Evolutionary conservation across 1,140 invertebrate genomes (phyloP).

Genomic region (Hypothenemus hampei): DNA sequence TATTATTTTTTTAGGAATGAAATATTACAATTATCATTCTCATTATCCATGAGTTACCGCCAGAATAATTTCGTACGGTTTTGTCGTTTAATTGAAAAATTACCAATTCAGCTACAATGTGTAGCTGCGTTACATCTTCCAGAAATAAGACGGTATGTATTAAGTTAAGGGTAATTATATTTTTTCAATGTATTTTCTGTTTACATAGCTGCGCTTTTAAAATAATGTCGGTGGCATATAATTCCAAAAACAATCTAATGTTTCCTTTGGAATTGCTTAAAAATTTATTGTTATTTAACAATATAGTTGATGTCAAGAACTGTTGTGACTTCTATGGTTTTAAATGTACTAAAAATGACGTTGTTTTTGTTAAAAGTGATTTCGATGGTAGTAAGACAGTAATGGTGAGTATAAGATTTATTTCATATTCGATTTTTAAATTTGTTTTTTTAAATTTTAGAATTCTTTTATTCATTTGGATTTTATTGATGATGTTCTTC

Average conservation of each 20-base stretch:
- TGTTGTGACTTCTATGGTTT: conserved; percentile 32
- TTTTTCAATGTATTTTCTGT: conserved; percentile 8
- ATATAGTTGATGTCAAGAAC: conserved; percentile 27
- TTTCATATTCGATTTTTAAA: neutral
- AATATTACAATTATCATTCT: conserved; percentile 24
- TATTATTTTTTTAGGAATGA: conserved; percentile 30
- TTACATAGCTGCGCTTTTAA: conserved; percentile 48
- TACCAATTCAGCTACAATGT: conserved; percentile 50
- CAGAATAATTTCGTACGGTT: conserved; percentile 51
- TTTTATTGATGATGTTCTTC: conserved; percentile 11
- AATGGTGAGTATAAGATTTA: conserved; percentile 14
- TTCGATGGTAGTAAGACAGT: conserved; percentile 19
- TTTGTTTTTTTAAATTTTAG: conserved; percentile 19
- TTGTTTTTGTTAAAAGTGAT: conserved; percentile 26
- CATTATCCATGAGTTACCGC: conserved; percentile 50
- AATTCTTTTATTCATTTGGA: conserved; percentile 1
- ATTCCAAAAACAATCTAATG: conserved; percentile 49
- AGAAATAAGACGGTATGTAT: conserved; percentile 48
- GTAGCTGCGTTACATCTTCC: conserved; percentile 48
- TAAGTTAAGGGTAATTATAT: neutral
- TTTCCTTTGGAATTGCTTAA: conserved; percentile 45
- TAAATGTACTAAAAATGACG: conserved; percentile 10
- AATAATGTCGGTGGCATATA: conserved; percentile 53
- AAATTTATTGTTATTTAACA: conserved; percentile 41
- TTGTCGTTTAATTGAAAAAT: conserved; percentile 43